phyloP scores from a whole-genome alignment of 35 echinoderm and acorn worm species.

The Apostichopus japonicus region DNA sequence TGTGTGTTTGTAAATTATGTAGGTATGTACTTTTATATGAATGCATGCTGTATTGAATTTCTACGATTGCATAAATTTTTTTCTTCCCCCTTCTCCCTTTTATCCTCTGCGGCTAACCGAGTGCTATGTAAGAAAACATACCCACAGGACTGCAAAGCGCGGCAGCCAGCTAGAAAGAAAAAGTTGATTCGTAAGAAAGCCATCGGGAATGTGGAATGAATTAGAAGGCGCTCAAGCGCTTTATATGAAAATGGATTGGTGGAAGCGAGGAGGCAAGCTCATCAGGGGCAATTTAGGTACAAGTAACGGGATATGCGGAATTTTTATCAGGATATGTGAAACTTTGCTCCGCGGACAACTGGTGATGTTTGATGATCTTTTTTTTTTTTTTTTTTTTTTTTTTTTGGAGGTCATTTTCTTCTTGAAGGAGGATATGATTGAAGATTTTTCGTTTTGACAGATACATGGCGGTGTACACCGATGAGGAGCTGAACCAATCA shows the following conservation, averaged over 20 bases:
- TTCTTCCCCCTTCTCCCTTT: neutral
- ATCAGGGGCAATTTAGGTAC: slow-evolving; percentile 19
- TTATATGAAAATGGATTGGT: slow-evolving; percentile 14
- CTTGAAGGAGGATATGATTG: neutral
- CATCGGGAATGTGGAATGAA: slow-evolving; percentile 8
- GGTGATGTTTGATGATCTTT: neutral
- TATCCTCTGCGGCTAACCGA: neutral
- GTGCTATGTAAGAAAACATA: slow-evolving; percentile 15
- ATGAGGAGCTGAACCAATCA: too few relatives aligned
- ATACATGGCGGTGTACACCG: neutral
- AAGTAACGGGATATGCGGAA: neutral
- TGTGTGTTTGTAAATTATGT: neutral
- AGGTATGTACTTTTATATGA: neutral
- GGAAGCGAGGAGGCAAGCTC: neutral
- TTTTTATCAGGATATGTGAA: neutral
- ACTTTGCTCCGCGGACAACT: neutral
- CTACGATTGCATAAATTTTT: neutral
- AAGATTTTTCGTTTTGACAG: neutral
- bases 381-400: neutral
- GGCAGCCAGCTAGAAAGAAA: neutral
- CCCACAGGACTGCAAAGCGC: neutral
- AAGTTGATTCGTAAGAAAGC: slow-evolving; percentile 14
- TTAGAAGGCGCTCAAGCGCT: slow-evolving; percentile 20
- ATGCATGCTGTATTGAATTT: slow-evolving; percentile 10
- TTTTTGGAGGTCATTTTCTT: neutral